These are phyloP conservation scores for Apostichopus californicus DNA, from an alignment of 35 echinoderm and acorn worm species.

Conservation along the genomic window DNA sequence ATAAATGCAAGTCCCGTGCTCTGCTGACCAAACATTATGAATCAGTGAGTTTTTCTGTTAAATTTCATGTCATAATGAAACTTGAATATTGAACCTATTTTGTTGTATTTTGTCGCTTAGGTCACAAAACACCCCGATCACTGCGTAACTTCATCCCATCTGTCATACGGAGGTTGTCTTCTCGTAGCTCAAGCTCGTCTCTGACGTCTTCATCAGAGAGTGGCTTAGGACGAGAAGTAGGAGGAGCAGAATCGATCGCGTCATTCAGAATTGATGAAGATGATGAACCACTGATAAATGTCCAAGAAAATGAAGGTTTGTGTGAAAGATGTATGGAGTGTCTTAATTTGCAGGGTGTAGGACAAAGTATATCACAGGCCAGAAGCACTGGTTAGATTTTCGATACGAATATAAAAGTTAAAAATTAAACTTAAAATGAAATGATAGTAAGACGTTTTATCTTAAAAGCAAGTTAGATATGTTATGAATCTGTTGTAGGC, in stretches of 20 bases:
- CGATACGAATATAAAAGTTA: too few relatives aligned
- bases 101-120: neutral
- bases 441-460: too few relatives aligned
- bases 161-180: neutral
- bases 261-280: conserved; percentile 42
- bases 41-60: too few relatives aligned
- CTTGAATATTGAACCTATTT: too few relatives aligned
- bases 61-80: too few relatives aligned
- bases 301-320: conserved; percentile 21
- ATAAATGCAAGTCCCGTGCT: too few relatives aligned
- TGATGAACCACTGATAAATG: conserved; percentile 41
- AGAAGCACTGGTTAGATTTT: too few relatives aligned
- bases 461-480: too few relatives aligned
- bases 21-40: too few relatives aligned
- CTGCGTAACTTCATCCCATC: conserved; percentile 3
- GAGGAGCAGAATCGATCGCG: neutral
- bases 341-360: neutral
- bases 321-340: neutral
- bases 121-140: neutral
- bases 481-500: too few relatives aligned
- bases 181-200: neutral
- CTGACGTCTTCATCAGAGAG: neutral
- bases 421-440: too few relatives aligned
- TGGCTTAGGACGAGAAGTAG: neutral
- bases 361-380: too few relatives aligned